Conservation (phyloP, 2,113 vertebrate species). For the Tetraodon nigroviridis region DNA sequence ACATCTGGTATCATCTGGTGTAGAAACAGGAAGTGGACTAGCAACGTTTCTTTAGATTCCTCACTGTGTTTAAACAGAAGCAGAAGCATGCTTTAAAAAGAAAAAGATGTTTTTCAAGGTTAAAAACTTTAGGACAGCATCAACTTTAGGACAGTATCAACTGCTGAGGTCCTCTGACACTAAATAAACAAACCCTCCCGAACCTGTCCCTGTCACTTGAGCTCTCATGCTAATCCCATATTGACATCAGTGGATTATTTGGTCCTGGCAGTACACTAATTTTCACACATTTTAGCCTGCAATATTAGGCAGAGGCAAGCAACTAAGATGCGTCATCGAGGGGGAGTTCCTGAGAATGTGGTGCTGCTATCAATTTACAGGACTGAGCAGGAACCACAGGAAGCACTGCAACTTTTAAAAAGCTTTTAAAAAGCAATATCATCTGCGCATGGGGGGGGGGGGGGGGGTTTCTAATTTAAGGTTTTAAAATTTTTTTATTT, state of each 20-base stretch:
- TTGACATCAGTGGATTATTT: slow-evolving; percentile 41
- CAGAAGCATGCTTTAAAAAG: no score
- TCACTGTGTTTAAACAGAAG: no score
- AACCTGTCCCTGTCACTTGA: slow-evolving; percentile 22
- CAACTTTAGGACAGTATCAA: neutral
- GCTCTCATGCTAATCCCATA: slow-evolving; percentile 50
- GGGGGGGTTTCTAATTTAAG: slow-evolving; percentile 30
- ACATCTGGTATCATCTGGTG: no score
- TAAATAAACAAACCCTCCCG: no score
- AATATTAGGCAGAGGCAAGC: slow-evolving; percentile 4
- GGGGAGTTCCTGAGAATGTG: slow-evolving; percentile 35
- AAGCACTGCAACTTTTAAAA: slow-evolving; percentile 55
- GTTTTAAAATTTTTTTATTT: no score
- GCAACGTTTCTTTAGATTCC: no score
- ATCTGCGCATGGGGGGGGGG: slow-evolving; percentile 29
- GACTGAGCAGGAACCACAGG: slow-evolving; percentile 58
- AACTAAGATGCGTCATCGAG: slow-evolving; percentile 33
- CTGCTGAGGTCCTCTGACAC: neutral
- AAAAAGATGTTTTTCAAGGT: neutral
- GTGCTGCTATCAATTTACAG: slow-evolving; percentile 66
- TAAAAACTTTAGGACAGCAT: no score
- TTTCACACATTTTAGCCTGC: slow-evolving; percentile 20
- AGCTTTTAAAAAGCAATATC: slow-evolving; percentile 66
- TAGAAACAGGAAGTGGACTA: no score
- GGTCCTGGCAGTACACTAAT: slow-evolving; percentile 26